Conservation (phyloP, 2,888 invertebrate genomes). For the Imbricaverruca yamaguchii region DNA sequence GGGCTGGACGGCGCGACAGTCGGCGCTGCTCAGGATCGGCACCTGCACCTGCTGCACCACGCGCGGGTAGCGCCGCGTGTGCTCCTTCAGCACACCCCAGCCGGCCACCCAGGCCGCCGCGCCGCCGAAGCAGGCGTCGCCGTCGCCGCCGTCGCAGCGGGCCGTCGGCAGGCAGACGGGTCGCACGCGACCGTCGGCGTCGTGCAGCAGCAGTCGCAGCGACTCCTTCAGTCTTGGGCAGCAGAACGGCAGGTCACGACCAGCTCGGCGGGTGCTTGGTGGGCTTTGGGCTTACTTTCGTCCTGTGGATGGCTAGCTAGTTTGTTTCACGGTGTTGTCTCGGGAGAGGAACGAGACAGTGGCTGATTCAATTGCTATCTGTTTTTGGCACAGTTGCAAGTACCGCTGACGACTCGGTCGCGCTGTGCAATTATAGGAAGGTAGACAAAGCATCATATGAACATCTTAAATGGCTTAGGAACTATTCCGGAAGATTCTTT, state of each 20-base stretch:
- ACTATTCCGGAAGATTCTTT: too few species aligned
- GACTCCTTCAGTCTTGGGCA: neutral
- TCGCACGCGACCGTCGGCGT: neutral
- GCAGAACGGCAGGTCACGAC: too few species aligned
- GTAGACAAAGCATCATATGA: too few species aligned
- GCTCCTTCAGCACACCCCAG: neutral
- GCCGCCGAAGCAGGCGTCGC: neutral
- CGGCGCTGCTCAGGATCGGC: neutral
- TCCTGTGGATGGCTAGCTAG: too few species aligned
- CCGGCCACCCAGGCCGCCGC: neutral
- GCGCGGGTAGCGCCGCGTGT: neutral
- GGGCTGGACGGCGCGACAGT: neutral
- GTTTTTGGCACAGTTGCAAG: too few species aligned
- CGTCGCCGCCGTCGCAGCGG: neutral
- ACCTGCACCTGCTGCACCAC: neutral
- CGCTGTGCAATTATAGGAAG: too few species aligned
- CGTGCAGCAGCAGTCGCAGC: neutral
- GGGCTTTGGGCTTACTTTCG: too few species aligned
- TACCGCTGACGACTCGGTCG: too few species aligned
- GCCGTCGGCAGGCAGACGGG: slow-evolving; percentile 20
- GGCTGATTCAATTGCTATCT: too few species aligned
- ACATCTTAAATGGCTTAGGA: too few species aligned
- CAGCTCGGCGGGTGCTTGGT: neutral
- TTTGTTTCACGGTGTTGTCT: too few species aligned
- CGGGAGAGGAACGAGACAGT: too few species aligned